Evolutionary conservation across 2,797 vertebrate species (phyloP), one percentile per base, ranked within the genome.

Genomic region (Lophius americanus): DNA sequence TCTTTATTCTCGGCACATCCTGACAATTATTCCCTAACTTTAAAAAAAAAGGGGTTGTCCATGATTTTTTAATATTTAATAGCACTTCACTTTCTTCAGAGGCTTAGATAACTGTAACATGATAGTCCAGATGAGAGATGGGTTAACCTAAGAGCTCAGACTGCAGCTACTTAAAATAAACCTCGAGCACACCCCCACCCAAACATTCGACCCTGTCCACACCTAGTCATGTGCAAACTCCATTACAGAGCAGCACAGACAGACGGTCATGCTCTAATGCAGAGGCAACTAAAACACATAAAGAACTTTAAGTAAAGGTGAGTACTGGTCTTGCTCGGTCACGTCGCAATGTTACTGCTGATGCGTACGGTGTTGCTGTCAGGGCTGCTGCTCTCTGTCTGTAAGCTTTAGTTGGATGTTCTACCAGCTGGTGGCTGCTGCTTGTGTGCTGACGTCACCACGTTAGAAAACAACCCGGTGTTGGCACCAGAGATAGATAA

Each of bases 121-220:
- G 56, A 63, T 64, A 66, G 56, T 41, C 13, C 9, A 48, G 4
- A 6, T 23, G 51, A 7, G 32, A 70, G 54, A 51, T 78, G 71
- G 62, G 60, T 52, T 55, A 51, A 32, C 55, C 64, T 51, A 48
- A 60, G 39, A 13, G 44, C 35, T 78, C 68, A 13, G 33, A 68
- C 41, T 58, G 32, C 70, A 49, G 49, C 43, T 66, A 47, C 82
- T 64, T 69, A 83, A 85, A 87, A 87, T 87, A 87, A 73, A 64
- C 60, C 10, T 51, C 4, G 32, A 63, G 49, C 36, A 12, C 2
- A 7, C 9, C 33, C 5, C 5, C 52, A 3, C 7, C 10, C 4
- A 49, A 38, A 4, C 7, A 9, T 11, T 3, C 43, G 9, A 33
- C 37, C 4, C 12, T 1, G 52, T 41, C 50, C 44, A 59, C 14